Evolutionary conservation across 1,140 invertebrate genomes (phyloP).

Genomic region (Lordiphosa mommai): DNA sequence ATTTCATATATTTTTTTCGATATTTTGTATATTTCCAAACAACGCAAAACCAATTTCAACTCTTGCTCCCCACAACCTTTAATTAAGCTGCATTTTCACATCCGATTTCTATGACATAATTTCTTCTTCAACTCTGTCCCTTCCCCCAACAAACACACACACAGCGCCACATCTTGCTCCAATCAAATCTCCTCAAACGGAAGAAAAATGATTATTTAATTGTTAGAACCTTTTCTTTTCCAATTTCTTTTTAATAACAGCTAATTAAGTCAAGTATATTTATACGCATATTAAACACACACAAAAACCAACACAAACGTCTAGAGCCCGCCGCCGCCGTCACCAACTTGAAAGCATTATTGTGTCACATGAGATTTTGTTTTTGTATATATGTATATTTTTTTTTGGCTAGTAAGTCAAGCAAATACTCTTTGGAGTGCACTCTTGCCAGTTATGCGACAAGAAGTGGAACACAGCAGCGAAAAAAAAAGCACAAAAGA

Average conservation of each 20-base stretch:
- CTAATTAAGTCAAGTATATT: constrained; percentile 71
- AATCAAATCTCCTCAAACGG: constrained; percentile 16
- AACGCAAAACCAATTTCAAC: no score
- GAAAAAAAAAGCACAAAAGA: constrained; percentile 72
- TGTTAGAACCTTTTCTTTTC: constrained; percentile 39
- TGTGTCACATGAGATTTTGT: constrained; percentile 56
- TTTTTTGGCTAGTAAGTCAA: constrained; percentile 27
- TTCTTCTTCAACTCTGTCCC: no score
- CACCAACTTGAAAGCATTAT: constrained; percentile 29
- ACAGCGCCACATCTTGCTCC: no score
- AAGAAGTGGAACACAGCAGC: constrained; percentile 31
- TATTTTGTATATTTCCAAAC: no score
- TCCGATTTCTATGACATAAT: not conserved
- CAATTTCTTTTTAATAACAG: constrained; percentile 73
- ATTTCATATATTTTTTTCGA: no score
- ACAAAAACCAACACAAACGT: constrained; percentile 45
- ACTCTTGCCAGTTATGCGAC: constrained; percentile 38
- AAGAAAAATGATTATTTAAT: constrained; percentile 67
- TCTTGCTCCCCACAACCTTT: not conserved
- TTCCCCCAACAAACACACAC: not conserved
- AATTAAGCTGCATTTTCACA: constrained; percentile 2
- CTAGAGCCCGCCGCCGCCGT: constrained; percentile 38
- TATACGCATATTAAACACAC: constrained; percentile 54
- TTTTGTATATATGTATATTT: constrained; percentile 13
- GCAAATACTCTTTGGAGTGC: constrained; percentile 68